A percentile compares a stretch with the other conserved stretches of the same genome.
phyloP scores from a whole-genome alignment of 1,140 invertebrate species.

The Gryon sp. region DNA sequence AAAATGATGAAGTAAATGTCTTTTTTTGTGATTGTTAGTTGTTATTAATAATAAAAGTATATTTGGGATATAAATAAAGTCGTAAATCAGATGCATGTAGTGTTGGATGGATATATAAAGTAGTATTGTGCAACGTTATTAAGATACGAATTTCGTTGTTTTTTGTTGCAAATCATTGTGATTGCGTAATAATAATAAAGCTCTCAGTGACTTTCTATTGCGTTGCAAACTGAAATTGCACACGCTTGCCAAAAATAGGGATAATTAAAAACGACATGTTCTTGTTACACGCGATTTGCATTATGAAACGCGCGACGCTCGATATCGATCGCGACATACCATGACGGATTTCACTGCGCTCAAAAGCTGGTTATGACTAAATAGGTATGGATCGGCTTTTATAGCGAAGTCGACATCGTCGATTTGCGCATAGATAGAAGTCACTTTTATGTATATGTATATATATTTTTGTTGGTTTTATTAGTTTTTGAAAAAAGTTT shows the following conservation, averaged over 20 bases:
- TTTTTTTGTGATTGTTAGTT: too few relatives aligned
- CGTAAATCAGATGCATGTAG: too few relatives aligned
- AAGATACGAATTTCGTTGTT: neutral
- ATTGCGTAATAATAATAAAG: slow-evolving; percentile 33
- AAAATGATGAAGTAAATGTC: too few relatives aligned
- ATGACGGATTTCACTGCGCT: slow-evolving; percentile 71
- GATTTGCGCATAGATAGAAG: slow-evolving; percentile 33
- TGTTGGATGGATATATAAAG: too few relatives aligned
- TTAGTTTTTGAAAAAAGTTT: too few relatives aligned
- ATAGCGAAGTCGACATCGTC: slow-evolving; percentile 65
- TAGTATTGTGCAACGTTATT: too few relatives aligned
- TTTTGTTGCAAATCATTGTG: slow-evolving; percentile 8
- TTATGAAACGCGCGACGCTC: slow-evolving; percentile 57
- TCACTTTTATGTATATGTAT: too few relatives aligned
- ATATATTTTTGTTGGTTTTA: too few relatives aligned
- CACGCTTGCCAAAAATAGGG: slow-evolving; percentile 59
- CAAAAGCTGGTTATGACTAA: slow-evolving; percentile 74
- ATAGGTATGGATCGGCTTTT: slow-evolving; percentile 75
- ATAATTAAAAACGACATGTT: slow-evolving; percentile 63
- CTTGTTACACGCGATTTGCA: slow-evolving; percentile 56
- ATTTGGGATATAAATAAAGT: too few relatives aligned
- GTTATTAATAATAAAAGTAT: too few relatives aligned
- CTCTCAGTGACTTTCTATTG: slow-evolving; percentile 44
- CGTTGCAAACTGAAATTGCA: slow-evolving; percentile 20
- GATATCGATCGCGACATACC: slow-evolving; percentile 75